These are phyloP conservation scores for Bursaphelenchus mucronatus DNA, from an alignment of 1,140 invertebrate species.

Conservation along the genomic window DNA sequence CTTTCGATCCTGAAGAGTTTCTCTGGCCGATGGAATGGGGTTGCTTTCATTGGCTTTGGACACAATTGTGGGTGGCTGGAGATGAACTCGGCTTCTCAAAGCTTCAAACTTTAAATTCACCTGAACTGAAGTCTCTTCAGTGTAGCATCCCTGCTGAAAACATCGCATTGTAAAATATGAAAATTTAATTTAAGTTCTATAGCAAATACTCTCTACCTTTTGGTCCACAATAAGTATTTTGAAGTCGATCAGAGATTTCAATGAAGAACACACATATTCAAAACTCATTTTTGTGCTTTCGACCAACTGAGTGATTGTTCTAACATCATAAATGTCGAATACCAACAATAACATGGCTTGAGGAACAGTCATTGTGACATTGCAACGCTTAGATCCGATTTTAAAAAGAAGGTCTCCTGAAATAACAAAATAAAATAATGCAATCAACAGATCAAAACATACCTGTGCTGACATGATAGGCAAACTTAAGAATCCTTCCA, in stretches of 20 bases:
- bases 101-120: conserved; percentile 13
- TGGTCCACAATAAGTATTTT: conserved; percentile 6
- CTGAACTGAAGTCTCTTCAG: conserved; percentile 1
- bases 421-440: neutral
- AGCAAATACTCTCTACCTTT: neutral
- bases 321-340: neutral
- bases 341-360: conserved; percentile 9
- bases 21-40: neutral
- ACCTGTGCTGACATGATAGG: conserved; percentile 21
- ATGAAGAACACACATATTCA: conserved; percentile 8
- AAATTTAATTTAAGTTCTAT: neutral
- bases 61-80: conserved; percentile 8
- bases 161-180: neutral
- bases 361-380: conserved; percentile 19
- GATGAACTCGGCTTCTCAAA: neutral
- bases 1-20: conserved; percentile 18
- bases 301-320: conserved; percentile 9
- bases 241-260: conserved; percentile 17
- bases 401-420: conserved; percentile 11
- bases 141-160: conserved; percentile 11
- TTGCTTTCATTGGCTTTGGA: neutral
- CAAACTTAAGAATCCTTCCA: conserved; percentile 14
- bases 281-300: neutral
- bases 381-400: neutral
- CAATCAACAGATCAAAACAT: neutral